phyloP scores from a whole-genome alignment of 2,113 vertebrate species.

The Penelope pileata region DNA sequence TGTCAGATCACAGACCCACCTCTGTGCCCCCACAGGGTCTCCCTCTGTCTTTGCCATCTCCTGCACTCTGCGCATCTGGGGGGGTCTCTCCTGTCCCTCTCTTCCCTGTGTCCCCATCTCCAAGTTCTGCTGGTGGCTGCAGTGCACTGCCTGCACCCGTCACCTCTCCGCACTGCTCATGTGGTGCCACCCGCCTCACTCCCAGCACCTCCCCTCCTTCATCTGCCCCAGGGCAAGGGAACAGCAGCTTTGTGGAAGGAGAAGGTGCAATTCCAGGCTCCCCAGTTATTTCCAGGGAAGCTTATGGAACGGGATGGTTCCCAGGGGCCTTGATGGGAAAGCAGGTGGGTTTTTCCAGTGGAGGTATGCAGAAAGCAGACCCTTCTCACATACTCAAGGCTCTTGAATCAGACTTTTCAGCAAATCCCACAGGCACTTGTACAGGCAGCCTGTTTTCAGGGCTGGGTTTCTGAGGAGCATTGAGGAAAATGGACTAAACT shows the following conservation, averaged over 20 bases:
- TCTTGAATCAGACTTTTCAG: neutral
- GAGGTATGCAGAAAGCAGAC: neutral
- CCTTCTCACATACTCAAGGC: neutral
- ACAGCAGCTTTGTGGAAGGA: neutral
- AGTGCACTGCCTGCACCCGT: neutral
- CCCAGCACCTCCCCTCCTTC: neutral
- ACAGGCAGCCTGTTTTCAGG: neutral
- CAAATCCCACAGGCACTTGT: neutral
- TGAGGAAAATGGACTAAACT: neutral
- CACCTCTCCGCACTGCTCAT: rapidly evolving
- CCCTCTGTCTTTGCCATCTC: neutral
- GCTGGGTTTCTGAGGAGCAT: neutral
- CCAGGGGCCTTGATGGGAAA: neutral
- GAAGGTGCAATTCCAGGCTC: neutral
- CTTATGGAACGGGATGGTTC: neutral
- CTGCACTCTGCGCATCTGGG: neutral
- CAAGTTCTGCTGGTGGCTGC: neutral
- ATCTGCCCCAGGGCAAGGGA: neutral
- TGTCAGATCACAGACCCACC: neutral
- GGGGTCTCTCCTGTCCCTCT: neutral
- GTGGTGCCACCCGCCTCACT: neutral
- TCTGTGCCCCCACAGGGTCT: rapidly evolving
- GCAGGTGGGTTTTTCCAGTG: neutral
- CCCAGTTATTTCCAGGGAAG: neutral
- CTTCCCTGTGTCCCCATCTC: too few species aligned